Percentiles rank a stretch among this genome's conserved stretches.
Evolutionary conservation across 2,113 vertebrate genomes (phyloP).

Genomic region (Thymallus thymallus): DNA sequence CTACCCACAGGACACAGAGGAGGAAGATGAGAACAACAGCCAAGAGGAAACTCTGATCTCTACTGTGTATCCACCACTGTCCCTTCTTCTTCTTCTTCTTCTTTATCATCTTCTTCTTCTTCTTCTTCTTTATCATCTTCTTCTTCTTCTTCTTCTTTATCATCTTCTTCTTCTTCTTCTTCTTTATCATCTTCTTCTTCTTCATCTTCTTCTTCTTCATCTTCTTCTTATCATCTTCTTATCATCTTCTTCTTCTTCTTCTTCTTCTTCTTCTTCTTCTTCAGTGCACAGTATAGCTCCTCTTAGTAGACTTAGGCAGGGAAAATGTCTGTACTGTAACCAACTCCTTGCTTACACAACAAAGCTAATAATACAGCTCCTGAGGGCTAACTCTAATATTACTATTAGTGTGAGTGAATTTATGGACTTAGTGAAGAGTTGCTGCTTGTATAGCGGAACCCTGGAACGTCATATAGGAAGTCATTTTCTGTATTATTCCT

Average conservation of each 20-base stretch:
- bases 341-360: not conserved
- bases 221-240: too few species aligned
- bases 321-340: not conserved
- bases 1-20: slow-evolving; percentile 1
- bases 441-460: not conserved
- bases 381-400: slow-evolving; percentile 14
- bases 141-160: not conserved
- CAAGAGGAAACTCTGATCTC: slow-evolving; percentile 25
- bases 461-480: slow-evolving; percentile 50
- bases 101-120: not conserved
- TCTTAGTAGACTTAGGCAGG: not conserved
- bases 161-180: not conserved
- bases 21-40: not conserved
- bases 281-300: not conserved
- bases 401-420: slow-evolving; percentile 27
- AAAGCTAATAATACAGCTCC: not conserved
- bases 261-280: not conserved
- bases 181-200: not conserved
- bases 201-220: not conserved
- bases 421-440: slow-evolving; percentile 30
- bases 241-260: not conserved
- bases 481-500: slow-evolving; percentile 64
- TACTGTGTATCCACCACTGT: slow-evolving; percentile 13
- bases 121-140: not conserved
- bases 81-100: not conserved